Base-by-base conservation (phyloP, 2,797 vertebrate genomes). In the Enteromius viviparus region DNA sequence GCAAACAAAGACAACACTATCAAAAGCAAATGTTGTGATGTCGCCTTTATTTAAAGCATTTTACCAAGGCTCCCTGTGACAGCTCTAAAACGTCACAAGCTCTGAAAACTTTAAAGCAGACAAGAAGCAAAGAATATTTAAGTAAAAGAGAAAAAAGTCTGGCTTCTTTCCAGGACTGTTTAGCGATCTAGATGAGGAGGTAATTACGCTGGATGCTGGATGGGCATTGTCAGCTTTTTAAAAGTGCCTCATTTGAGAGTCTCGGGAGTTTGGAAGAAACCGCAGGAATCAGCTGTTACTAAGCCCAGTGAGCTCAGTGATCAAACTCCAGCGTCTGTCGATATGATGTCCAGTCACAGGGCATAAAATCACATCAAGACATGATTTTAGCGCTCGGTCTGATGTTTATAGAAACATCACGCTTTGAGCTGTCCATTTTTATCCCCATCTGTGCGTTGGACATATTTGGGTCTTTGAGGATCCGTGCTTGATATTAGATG, bases 261-360 rank as follows among this genome's bases (percentile, higher is more conserved):
- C 64, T 84, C 72, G 83, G 34, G 34, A 85, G 70, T 60, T 78
- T 51, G 68, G 37, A 80, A 55, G 81, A 87, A 89, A 90, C 87
- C 87, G 87, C 87, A 89, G 87, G 82, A 86, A 81, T 90, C 88
- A 89, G 86, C 87, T 90, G 86, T 86, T 89, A 86, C 85, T 84
- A 81, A 72, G 85, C 81, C 81, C 82, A 14, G 47, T 74, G 79
- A 82, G 78, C 86, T 78, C 85, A 88, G 91, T 89, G 89, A 89
- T 85, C 82, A 88, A 90, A 78, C 66, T 70, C 84, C 79, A 87
- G 78, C 86, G 87, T 85, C 75, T 87, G 80, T 77, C 76, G 80
- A 70, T 85, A 85, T 80, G 74, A 88, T 88, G 89, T 90, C 47
- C 34, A 76, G 60, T 76, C 89, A 77, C 66, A 42, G 55, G 84